A percentile compares a stretch with the other conserved stretches of the same genome.
phyloP scores from a whole-genome alignment of 2,113 vertebrate species.

The Casuarius casuarius region DNA sequence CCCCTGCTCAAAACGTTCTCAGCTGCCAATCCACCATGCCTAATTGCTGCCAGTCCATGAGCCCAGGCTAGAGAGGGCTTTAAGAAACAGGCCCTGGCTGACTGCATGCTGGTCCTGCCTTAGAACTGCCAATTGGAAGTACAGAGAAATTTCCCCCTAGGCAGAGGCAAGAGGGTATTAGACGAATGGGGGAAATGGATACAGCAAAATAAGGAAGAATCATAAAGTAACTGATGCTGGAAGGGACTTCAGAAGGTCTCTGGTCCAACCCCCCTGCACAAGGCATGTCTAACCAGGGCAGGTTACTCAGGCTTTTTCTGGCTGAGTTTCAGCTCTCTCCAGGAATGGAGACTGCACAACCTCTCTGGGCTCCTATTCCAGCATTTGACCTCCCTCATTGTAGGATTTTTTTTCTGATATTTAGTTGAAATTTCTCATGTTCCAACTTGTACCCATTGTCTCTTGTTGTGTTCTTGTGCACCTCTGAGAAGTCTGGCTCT shows the following conservation, averaged over 20 bases:
- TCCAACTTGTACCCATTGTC: neutral
- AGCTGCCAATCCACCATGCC: neutral
- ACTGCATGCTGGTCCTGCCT: neutral
- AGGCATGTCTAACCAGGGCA: neutral
- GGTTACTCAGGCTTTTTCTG: neutral
- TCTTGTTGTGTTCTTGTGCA: neutral
- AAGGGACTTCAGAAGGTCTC: neutral
- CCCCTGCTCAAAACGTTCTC: neutral
- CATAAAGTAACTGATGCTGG: neutral
- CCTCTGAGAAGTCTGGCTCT: neutral
- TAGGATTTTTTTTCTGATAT: neutral
- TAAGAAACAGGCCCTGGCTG: neutral
- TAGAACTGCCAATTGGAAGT: neutral
- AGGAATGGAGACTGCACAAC: neutral
- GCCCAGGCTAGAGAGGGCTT: neutral
- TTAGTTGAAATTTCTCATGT: neutral
- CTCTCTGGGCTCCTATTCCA: neutral
- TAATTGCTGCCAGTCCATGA: neutral
- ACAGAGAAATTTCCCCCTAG: neutral
- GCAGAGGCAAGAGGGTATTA: neutral
- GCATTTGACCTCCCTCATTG: neutral
- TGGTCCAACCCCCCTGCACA: neutral
- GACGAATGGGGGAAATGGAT: accelerated
- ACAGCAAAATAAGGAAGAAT: neutral
- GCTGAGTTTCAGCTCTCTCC: neutral